Percentiles rank a stretch among this genome's conserved stretches.
phyloP scores from a whole-genome alignment of 2,888 invertebrate species.

The Mesopsocus fuscifrons region DNA sequence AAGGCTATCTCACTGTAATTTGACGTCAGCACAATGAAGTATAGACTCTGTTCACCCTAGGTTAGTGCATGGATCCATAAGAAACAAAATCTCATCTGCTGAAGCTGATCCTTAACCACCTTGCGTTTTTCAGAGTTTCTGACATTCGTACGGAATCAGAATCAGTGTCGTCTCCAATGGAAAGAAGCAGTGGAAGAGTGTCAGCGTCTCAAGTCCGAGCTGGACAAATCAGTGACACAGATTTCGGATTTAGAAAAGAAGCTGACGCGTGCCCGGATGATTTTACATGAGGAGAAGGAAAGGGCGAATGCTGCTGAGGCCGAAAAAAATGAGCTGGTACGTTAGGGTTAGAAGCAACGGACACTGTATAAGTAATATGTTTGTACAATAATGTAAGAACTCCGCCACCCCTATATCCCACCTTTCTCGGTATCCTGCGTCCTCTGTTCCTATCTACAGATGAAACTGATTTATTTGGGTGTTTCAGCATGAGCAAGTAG shows the following conservation, averaged over 20 bases:
- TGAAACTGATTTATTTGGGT: too few relatives aligned
- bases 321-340: constrained; percentile 51
- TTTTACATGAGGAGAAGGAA: constrained; percentile 62
- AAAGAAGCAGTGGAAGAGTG: neutral
- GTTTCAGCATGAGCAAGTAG: constrained; percentile 48
- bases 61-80: too few relatives aligned
- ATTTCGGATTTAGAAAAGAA: constrained; percentile 59
- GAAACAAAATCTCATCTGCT: too few relatives aligned
- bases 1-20: too few relatives aligned
- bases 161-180: neutral
- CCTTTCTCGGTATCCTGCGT: too few relatives aligned
- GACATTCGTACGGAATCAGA: neutral
- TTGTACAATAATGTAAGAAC: too few relatives aligned
- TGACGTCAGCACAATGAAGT: too few relatives aligned
- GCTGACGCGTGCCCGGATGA: constrained; percentile 57
- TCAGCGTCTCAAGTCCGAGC: constrained; percentile 38
- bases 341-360: constrained; percentile 17
- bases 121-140: constrained; percentile 3
- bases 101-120: too few relatives aligned
- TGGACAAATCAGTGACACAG: constrained; percentile 50
- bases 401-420: too few relatives aligned
- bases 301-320: constrained; percentile 46
- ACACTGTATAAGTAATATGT: too few relatives aligned
- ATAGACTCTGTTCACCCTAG: too few relatives aligned
- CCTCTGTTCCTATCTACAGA: too few relatives aligned